Base-by-base conservation (phyloP, 53 echinoderm and acorn worm genomes). In the Paelopatides confundens region DNA sequence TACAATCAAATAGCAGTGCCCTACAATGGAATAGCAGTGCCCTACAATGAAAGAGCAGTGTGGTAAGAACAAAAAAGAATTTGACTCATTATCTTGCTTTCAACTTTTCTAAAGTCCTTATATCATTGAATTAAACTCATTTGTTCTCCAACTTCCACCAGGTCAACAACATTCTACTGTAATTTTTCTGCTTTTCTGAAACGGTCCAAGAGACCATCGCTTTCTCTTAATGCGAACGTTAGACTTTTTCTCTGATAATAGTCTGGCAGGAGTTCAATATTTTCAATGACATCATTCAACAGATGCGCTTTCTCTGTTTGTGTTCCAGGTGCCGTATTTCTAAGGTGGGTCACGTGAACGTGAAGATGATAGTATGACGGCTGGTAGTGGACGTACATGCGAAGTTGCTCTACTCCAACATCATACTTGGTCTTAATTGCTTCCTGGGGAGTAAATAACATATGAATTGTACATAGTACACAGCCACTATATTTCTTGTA, bases 321-420 rank as follows among this genome's bases (percentile, higher is more conserved):
- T 7, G 82, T 92, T 12, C 98, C 95, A 7, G 95, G 95, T 5
- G 98, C 94, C 66, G 90, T 89, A 69, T 92, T 95, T 34, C 91
- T 92, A n/a, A 98, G 89, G 77, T 98, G 95, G 14, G 94, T 95
- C 34, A 98, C 81, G 58, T 98, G 98, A 58, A 98, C 94, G 32
- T 95, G 95, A 23, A 98, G 92, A 53, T 98, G 98, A 68, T 95
- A 98, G 86, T 98, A 95, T 2, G 98, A 98, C 1, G 98, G 95
- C 87, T 98, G 98, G 94, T 98, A 98, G 94, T 95, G 98, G 1
- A 94, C 38, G 63, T 95, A 98, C 13, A 92, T 68, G 35, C 94
- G 88, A 36, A 98, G 82, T 30, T 98, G 81, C n/a, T 92, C 89
- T 31, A 81, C 1, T 53, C 89, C 74, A 9, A 98, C 62, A 1